Evolutionary conservation across 1,140 invertebrate species (phyloP), one percentile per base, ranked within the genome.

Genomic region (Leptopilina clavipes): DNA sequence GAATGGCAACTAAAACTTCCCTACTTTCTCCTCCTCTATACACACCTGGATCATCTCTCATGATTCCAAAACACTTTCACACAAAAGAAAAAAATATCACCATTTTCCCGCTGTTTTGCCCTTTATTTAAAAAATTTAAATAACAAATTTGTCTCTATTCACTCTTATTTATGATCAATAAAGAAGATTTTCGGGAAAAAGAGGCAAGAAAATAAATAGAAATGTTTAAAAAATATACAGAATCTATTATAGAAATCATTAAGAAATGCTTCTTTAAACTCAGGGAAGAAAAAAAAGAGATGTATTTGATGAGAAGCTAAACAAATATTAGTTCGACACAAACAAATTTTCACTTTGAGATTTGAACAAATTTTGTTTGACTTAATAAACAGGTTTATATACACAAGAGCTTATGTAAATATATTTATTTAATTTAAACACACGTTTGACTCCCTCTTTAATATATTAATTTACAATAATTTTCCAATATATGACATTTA

Each of bases 1-100:
- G 59, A 65, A 65, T 31, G 59, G 25, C 25, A 10, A 31, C 22
- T 65, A 31, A 31, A 65, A 65, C 59, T 65, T 65, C 59, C 59
- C 12, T 65, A 12, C 59, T 31, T 52, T 52, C 48, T 31, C 59
- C 22, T 65, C 5, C 12, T 65, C 19, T 31, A 11, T 31, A 65
- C 22, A 25, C 59, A 65, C 22, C 59, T 65, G 59, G 59, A 14
- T 65, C 12, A 65, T 65, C 59, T 22, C 25, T 37, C 59, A 31
- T 31, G 59, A 8, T 31, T 65, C 25, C 22, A 65, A 52, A 65
- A 65, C 37, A 37, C 3, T 31, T 31, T 65, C 5, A 1, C 59
- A 65, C 59, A 65, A 65, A 65, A 25, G 14, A 8, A 6, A 31
- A 65, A 65, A 65, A 9, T 3, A 40, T 12, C 22, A 65, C 0